Conservation (phyloP, 92 coral and sea anemone genomes). For the Porites divaricata region DNA sequence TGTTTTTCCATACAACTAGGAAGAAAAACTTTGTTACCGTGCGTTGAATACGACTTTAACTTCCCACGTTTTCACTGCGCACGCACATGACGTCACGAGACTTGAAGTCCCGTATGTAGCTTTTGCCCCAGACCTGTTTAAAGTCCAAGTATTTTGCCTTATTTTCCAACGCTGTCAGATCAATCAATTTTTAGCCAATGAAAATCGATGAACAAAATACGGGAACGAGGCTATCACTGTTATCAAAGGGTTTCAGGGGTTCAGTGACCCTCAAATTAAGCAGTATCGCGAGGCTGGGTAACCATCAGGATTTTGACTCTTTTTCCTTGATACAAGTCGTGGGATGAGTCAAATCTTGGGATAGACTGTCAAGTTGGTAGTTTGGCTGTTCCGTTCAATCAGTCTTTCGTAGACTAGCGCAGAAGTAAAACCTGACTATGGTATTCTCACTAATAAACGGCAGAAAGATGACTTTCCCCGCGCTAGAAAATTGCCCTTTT, state of each 20-base stretch:
- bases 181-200: not conserved
- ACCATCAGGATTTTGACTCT: no score
- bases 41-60: slow-evolving; percentile 15
- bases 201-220: not conserved
- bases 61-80: slow-evolving; percentile 38
- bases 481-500: no score
- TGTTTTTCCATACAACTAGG: not conserved
- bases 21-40: not conserved
- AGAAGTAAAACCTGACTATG: no score
- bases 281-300: no score
- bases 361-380: no score
- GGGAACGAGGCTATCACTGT: not conserved
- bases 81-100: slow-evolving; percentile 44
- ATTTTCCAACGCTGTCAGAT: not conserved
- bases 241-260: not conserved
- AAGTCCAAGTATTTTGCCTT: not conserved
- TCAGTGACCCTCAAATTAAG: no score
- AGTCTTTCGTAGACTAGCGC: no score
- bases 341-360: no score
- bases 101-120: slow-evolving; percentile 39
- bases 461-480: no score
- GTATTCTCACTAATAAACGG: no score
- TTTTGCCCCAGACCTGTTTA: not conserved
- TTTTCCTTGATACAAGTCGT: no score
- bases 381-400: no score